A percentile compares a stretch with the other conserved stretches of the same genome.
phyloP scores from a whole-genome alignment of 2,797 vertebrate genomes.

The Champsocephalus gunnari region DNA sequence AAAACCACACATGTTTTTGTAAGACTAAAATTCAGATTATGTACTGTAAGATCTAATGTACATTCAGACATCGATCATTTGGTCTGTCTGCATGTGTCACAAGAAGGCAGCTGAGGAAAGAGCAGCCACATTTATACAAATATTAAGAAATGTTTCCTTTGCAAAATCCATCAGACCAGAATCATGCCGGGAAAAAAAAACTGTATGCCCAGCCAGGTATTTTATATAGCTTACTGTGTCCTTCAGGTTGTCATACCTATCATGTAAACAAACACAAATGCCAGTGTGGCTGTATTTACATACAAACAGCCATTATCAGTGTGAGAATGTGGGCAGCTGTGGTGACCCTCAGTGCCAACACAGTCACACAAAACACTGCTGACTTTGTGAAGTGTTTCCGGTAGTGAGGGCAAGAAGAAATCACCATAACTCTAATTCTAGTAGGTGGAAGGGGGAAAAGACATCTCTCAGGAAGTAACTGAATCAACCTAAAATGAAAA shows the following conservation, averaged over 20 bases:
- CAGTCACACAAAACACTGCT: slow-evolving; percentile 20
- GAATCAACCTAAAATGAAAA: background rate
- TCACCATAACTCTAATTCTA: background rate
- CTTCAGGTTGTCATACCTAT: slow-evolving; percentile 41
- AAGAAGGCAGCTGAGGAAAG: background rate
- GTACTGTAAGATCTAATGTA: background rate
- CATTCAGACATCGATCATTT: background rate
- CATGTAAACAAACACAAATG: slow-evolving; percentile 44
- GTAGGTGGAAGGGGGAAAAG: background rate
- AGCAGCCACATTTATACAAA: too few relatives aligned
- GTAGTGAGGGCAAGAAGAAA: background rate
- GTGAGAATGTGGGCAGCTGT: slow-evolving; percentile 29
- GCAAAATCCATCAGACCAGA: background rate
- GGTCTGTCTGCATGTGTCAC: background rate
- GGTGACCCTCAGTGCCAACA: slow-evolving; percentile 14
- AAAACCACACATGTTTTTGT: too few relatives aligned
- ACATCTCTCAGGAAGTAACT: background rate
- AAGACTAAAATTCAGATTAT: too few relatives aligned
- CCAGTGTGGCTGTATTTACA: slow-evolving; percentile 65
- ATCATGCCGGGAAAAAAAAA: background rate
- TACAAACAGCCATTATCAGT: slow-evolving; percentile 63
- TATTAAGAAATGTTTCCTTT: background rate
- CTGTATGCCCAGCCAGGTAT: background rate
- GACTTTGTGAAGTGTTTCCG: slow-evolving; percentile 32
- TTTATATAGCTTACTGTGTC: slow-evolving; percentile 27